Base-by-base conservation (phyloP, 2,888 invertebrate species). In the Yponomeuta evonymella region DNA sequence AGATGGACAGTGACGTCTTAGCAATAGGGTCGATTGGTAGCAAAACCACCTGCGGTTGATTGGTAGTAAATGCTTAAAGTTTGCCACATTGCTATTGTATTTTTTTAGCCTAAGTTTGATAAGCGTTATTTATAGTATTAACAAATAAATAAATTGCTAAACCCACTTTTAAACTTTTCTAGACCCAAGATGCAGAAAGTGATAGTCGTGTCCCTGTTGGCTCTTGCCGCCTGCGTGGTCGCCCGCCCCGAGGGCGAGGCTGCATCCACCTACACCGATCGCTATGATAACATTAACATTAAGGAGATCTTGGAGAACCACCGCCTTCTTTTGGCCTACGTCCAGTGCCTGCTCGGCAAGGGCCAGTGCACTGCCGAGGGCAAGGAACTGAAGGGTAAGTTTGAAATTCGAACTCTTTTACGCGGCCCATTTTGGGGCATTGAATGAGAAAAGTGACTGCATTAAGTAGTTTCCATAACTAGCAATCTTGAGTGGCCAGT, bases 371-470 rank as follows among this genome's bases (percentile, higher is more conserved):
- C 94, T 1, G 89, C 94, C 30, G 94, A 95, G 78, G 95, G 92
- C 73, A 93, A 93, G 76, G 94, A 95, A 84, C 87, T 96, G 0
- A 96, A 94, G 90, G 90, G 96, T 96, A 84, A 91, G 93, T 51
- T 9, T 63, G 11, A 36, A 62, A 15, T 33, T 58, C 15, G 9
- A 58, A 12, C 15, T 58, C 51, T 15, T 12, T 58, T 1, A 58
- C 51, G 6, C 51, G 15, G 51, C 15, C 51, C 5, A 1, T 43
- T 8, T 43, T 5, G 1, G 9, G 1, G 43, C 23, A 23, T 43
- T 9, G 8, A 43, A 43, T 1, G 43, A 43, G 36, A 43, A 43
- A 43, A 8, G 43, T 5, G 33, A 33, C 3, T 33, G 33, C 2
- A 33, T 33, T 33, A 33, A 33, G 33, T 33, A 33, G 33, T 43